phyloP scores from a whole-genome alignment of 2,888 invertebrate genomes.

The Troglohyphantes excavatus region DNA sequence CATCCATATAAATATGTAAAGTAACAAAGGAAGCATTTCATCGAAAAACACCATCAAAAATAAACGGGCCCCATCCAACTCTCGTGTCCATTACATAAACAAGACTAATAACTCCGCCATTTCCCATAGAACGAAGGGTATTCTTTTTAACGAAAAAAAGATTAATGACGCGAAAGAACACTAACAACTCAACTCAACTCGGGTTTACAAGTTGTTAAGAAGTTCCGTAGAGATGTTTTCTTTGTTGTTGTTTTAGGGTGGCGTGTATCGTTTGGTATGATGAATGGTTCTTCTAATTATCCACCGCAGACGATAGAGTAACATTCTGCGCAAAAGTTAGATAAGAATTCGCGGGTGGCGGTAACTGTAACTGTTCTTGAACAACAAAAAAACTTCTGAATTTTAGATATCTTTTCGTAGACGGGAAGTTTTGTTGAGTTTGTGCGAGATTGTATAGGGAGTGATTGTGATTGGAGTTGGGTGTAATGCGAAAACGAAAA shows the following conservation, averaged over 20 bases:
- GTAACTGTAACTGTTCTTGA: background rate
- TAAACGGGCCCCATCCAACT: conserved; percentile 26
- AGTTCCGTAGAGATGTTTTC: no score
- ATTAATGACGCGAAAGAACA: conserved; percentile 57
- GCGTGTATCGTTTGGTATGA: conserved; percentile 9
- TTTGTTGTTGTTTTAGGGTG: background rate
- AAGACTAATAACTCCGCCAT: conserved; percentile 39
- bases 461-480: background rate
- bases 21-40: background rate
- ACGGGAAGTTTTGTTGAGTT: background rate
- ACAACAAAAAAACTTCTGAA: background rate
- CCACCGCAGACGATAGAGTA: background rate
- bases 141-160: conserved; percentile 29
- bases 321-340: background rate
- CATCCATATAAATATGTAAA: background rate
- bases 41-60: conserved; percentile 27
- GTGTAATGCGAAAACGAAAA: background rate
- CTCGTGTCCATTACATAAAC: conserved; percentile 42
- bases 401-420: background rate
- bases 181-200: conserved; percentile 36
- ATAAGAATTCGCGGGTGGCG: background rate
- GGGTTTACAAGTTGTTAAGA: conserved; percentile 68
- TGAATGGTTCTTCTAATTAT: conserved; percentile 52
- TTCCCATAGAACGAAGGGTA: background rate
- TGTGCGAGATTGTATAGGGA: background rate